These are phyloP conservation scores for Megaleporinus macrocephalus DNA, from an alignment of 2,113 vertebrate genomes.

Conservation along the genomic window DNA sequence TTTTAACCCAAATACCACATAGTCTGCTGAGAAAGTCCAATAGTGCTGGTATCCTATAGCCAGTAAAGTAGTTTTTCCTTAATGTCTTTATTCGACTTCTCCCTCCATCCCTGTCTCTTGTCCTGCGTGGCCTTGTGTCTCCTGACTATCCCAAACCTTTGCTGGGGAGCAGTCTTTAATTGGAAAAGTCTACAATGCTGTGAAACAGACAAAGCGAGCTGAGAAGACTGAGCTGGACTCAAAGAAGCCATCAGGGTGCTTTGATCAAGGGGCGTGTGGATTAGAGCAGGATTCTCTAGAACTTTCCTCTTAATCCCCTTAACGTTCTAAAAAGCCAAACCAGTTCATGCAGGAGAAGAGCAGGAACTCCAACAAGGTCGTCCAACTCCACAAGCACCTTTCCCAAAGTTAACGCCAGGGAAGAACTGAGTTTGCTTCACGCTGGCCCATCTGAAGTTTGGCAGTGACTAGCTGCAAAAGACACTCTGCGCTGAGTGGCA, in stretches of 20 bases:
- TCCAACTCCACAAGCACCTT: too few species aligned
- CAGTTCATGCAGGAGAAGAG: slow-evolving; percentile 53
- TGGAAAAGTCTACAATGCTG: background rate
- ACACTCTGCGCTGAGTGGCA: background rate
- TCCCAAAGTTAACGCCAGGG: background rate
- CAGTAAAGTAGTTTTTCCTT: slow-evolving; percentile 1
- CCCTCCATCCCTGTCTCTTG: background rate
- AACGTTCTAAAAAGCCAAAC: slow-evolving; percentile 60
- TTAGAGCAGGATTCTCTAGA: slow-evolving; percentile 69
- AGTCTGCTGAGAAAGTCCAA: slow-evolving; percentile 18
- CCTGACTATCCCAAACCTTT: background rate
- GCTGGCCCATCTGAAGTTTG: background rate
- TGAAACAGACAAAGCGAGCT: background rate
- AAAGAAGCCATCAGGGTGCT: slow-evolving; percentile 62
- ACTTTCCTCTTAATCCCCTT: slow-evolving; percentile 67
- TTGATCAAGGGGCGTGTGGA: slow-evolving; percentile 71
- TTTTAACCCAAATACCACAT: slow-evolving; percentile 23
- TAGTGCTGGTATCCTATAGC: background rate
- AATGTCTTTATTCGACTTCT: background rate
- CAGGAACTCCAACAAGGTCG: slow-evolving; percentile 57
- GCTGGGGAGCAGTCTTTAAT: slow-evolving; percentile 1
- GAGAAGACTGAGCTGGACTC: slow-evolving; percentile 23
- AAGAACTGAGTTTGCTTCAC: background rate
- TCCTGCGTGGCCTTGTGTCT: background rate
- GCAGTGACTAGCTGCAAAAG: too few species aligned